Evolutionary conservation across 2,888 invertebrate genomes (phyloP).

Genomic region (Anodontia alba): DNA sequence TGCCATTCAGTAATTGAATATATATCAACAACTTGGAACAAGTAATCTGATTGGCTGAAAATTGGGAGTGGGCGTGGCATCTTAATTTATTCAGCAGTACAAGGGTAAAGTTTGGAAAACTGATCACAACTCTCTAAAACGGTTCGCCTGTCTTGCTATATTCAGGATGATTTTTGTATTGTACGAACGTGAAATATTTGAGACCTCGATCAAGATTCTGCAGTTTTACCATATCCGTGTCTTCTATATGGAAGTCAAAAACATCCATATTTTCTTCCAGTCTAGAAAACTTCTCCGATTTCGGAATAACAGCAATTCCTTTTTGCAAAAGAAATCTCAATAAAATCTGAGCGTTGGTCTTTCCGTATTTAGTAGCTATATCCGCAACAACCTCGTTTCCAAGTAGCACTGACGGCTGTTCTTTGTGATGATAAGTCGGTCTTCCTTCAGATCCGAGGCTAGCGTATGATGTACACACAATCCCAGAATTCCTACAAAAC

Average conservation of each 20-base stretch:
- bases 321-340: slow-evolving; percentile 70
- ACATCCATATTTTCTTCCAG: slow-evolving; percentile 73
- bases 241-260: slow-evolving; percentile 65
- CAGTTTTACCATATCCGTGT: slow-evolving; percentile 61
- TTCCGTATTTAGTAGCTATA: slow-evolving; percentile 64
- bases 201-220: slow-evolving; percentile 59
- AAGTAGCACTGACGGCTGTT: slow-evolving; percentile 37
- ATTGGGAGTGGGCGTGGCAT: too few relatives aligned
- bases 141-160: slow-evolving; percentile 64
- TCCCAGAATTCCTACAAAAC: slow-evolving; percentile 63
- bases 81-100: too few relatives aligned
- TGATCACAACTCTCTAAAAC: slow-evolving; percentile 15
- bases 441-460: slow-evolving; percentile 68
- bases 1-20: too few relatives aligned
- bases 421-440: slow-evolving; percentile 30
- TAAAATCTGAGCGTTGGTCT: slow-evolving; percentile 74
- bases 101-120: too few relatives aligned
- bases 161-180: slow-evolving; percentile 69
- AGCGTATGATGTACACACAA: slow-evolving; percentile 71
- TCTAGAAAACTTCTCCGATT: slow-evolving; percentile 62
- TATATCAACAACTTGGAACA: too few relatives aligned
- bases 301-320: slow-evolving; percentile 73
- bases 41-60: too few relatives aligned
- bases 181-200: slow-evolving; percentile 67
- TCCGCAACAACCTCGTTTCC: slow-evolving; percentile 60